phyloP scores from a whole-genome alignment of 2,888 invertebrate species.

The Hemithea aestivaria region DNA sequence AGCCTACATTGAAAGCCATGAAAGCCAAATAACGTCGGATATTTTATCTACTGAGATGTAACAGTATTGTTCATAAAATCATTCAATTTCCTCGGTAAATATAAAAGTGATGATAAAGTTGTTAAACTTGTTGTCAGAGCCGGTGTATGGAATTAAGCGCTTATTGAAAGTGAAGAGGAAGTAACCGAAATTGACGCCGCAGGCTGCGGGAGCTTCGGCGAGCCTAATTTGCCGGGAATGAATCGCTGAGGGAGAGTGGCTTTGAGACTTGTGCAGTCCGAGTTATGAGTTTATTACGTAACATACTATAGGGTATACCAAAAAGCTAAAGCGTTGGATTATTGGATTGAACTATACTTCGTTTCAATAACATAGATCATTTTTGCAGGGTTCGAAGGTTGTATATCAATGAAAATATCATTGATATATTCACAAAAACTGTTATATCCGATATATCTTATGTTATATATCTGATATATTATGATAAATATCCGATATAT shows the following conservation, averaged over 20 bases:
- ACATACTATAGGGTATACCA: no score
- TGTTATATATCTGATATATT: no score
- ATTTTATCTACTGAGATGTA: constrained; percentile 18
- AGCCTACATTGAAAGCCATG: constrained; percentile 10
- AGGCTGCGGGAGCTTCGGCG: constrained; percentile 28
- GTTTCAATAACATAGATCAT: no score
- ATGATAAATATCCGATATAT: no score
- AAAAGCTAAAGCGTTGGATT: no score
- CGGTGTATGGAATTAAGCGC: constrained; percentile 29
- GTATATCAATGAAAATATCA: no score
- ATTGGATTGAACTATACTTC: no score
- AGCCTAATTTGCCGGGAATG: constrained; percentile 32
- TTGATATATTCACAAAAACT: no score
- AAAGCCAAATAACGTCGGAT: constrained; percentile 15
- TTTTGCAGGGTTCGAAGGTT: no score
- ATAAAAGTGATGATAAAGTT: constrained; percentile 6
- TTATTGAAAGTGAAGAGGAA: constrained; percentile 36
- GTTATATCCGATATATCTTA: no score
- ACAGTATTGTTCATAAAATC: constrained; percentile 20
- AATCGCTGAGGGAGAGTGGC: constrained; percentile 8
- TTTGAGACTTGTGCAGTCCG: no score
- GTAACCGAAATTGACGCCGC: constrained; percentile 31
- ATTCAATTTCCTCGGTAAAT: constrained; percentile 17
- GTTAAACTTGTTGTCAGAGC: constrained; percentile 15
- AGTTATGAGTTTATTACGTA: no score